Evolutionary conservation across 2,888 invertebrate species (phyloP).

Genomic region (Conops quadrifasciatus): DNA sequence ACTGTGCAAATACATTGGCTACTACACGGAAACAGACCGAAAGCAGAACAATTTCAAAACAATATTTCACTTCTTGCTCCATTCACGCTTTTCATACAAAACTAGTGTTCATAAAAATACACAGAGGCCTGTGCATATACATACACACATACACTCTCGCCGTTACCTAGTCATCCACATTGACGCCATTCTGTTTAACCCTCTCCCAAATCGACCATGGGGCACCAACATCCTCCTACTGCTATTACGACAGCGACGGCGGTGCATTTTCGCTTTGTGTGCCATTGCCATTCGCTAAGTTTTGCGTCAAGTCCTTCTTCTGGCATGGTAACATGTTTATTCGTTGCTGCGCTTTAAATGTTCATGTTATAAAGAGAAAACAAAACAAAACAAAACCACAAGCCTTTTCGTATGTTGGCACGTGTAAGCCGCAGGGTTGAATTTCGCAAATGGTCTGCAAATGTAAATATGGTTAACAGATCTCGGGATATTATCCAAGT

Average conservation of each 20-base stretch:
- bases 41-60: not conserved
- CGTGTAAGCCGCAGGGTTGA: slow-evolving; percentile 33
- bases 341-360: not conserved
- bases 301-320: not conserved
- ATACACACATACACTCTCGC: not conserved
- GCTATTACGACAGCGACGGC: not conserved
- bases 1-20: not conserved
- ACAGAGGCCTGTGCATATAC: not conserved
- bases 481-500: too few species aligned
- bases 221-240: too few species aligned
- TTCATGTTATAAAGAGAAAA: slow-evolving; percentile 6
- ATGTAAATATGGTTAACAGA: not conserved
- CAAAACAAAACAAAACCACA: not conserved
- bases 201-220: too few species aligned
- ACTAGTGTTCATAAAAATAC: too few species aligned
- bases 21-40: not conserved
- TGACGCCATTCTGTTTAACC: not conserved
- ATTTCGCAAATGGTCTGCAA: slow-evolving; percentile 30
- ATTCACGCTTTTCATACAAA: slow-evolving; percentile 11
- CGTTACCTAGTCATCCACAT: not conserved
- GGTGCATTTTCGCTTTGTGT: not conserved
- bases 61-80: slow-evolving; percentile 24
- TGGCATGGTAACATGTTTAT: not conserved
- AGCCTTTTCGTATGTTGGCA: slow-evolving; percentile 25
- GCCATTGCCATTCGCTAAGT: not conserved